Conservation (phyloP, 2,888 invertebrate species). For the Stenotaenia linearis region DNA sequence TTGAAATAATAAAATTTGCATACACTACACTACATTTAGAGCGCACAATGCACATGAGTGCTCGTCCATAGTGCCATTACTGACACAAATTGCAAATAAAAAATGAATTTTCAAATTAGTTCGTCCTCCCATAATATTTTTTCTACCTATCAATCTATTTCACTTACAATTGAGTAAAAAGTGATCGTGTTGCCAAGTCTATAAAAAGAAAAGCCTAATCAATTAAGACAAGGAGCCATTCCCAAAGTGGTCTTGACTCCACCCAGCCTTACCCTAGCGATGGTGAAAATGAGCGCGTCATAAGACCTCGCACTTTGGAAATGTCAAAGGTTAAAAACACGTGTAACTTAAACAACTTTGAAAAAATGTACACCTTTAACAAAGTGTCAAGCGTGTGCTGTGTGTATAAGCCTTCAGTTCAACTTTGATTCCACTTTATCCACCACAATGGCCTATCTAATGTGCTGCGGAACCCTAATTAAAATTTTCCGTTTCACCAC, state of each 20-base stretch:
- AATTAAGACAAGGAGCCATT: conserved; percentile 26
- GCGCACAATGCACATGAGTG: background rate
- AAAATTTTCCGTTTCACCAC: background rate
- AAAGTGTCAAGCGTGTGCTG: background rate
- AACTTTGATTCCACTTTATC: background rate
- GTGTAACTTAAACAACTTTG: background rate
- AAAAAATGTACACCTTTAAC: background rate
- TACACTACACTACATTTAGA: background rate
- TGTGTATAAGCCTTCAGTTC: background rate
- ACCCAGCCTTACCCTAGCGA: conserved; percentile 19
- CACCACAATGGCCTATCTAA: background rate
- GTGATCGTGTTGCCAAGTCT: background rate
- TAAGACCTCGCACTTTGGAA: conserved; percentile 9
- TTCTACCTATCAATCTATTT: background rate
- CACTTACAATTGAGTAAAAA: background rate
- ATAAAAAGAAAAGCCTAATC: conserved; percentile 22
- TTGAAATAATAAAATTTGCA: conserved; percentile 21
- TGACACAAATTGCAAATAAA: background rate
- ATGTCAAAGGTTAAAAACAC: conserved; percentile 17
- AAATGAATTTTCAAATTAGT: background rate
- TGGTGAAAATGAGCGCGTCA: conserved; percentile 12
- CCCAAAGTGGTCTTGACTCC: conserved; percentile 5
- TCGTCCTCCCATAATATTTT: background rate
- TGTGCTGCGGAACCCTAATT: background rate
- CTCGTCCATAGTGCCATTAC: background rate